Conservation (phyloP, 2,888 invertebrate genomes). For the Spilosoma lubricipeda region DNA sequence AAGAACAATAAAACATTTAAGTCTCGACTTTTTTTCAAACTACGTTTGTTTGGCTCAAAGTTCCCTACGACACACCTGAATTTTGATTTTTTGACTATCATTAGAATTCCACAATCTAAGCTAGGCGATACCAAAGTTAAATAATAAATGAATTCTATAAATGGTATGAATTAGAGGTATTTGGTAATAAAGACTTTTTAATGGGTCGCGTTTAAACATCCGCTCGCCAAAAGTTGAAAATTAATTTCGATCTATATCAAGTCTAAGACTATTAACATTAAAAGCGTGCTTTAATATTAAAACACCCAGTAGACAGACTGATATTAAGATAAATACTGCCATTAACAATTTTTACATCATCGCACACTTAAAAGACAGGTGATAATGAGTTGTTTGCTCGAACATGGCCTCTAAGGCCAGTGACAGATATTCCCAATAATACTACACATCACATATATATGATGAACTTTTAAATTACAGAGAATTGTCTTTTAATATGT, state of each 20-base stretch:
- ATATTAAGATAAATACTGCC: background rate
- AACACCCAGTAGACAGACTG: background rate
- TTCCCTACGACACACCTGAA: too few relatives aligned
- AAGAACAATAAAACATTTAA: too few relatives aligned
- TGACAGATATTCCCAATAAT: background rate
- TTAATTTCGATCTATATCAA: background rate
- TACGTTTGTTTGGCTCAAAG: too few relatives aligned
- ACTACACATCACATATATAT: too few relatives aligned
- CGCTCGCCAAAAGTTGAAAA: background rate
- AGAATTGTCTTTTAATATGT: too few relatives aligned
- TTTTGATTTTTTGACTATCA: too few relatives aligned
- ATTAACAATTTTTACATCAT: background rate
- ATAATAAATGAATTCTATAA: background rate
- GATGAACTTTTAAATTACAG: too few relatives aligned
- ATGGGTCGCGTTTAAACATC: background rate
- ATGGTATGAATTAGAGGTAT: background rate
- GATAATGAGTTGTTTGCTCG: slow-evolving; percentile 7
- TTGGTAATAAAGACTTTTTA: background rate
- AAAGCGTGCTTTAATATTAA: background rate
- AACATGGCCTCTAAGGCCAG: slow-evolving; percentile 3
- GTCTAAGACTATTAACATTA: background rate
- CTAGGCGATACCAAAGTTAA: too few relatives aligned
- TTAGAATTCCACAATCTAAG: too few relatives aligned
- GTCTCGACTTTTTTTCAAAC: too few relatives aligned
- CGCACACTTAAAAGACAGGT: slow-evolving; percentile 1